phyloP scores from a whole-genome alignment of 2,113 vertebrate genomes.

The Gymnobelideus leadbeateri region DNA sequence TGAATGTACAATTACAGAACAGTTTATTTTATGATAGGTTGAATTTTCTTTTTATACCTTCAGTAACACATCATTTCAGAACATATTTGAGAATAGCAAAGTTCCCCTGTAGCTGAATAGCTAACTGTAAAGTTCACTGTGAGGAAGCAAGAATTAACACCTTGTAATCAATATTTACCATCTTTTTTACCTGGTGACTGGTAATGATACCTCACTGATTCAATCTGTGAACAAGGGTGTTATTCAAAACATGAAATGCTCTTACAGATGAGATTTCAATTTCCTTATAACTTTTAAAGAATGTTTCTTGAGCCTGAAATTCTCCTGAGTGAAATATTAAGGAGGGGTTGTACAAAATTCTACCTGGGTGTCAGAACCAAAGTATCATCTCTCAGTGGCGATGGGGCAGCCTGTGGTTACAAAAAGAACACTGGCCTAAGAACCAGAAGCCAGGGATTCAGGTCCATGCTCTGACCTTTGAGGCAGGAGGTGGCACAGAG shows the following conservation, averaged over 20 bases:
- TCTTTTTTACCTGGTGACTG: neutral
- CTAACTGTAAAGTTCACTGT: neutral
- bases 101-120: neutral
- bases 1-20: neutral
- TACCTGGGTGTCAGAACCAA: neutral
- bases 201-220: neutral
- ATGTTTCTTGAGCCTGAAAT: neutral
- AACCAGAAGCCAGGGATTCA: no score
- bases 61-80: neutral
- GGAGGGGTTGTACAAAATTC: neutral
- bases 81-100: neutral
- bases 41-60: neutral
- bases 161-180: neutral
- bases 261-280: neutral
- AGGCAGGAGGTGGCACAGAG: no score
- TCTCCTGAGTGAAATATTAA: no score
- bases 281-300: neutral
- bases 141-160: neutral
- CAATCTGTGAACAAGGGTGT: neutral
- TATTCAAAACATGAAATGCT: neutral
- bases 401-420: no score
- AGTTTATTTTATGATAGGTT: neutral
- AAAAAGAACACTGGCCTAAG: no score
- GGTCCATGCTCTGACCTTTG: no score
- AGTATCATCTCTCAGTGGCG: no score